Evolutionary conservation across 2,797 vertebrate genomes (phyloP).

Genomic region (Danio kyathit): DNA sequence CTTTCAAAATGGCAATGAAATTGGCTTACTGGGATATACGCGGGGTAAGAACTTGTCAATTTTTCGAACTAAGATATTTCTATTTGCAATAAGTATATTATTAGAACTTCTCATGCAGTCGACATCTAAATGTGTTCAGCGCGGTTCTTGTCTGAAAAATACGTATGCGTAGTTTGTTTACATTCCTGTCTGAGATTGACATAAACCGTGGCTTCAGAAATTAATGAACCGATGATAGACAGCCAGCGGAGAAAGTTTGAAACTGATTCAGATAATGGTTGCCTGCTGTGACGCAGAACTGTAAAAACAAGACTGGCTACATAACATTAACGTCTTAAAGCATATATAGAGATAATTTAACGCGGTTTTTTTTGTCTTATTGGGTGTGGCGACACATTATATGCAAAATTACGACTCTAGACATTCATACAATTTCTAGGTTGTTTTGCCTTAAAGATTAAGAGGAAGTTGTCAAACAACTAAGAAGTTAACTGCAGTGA

Average conservation of each 20-base stretch:
- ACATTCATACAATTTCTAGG: too few species aligned
- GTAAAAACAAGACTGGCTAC: too few species aligned
- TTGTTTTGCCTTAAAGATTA: too few species aligned
- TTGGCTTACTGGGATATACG: slow-evolving; percentile 91
- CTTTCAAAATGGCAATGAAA: slow-evolving; percentile 71
- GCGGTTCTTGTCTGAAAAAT: background rate
- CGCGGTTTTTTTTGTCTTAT: background rate
- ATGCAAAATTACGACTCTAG: too few species aligned
- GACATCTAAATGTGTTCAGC: background rate
- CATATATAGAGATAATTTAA: background rate
- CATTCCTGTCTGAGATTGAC: background rate
- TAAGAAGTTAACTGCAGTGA: too few species aligned
- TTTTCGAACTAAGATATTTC: background rate
- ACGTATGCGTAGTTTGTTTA: background rate
- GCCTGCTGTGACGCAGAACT: background rate
- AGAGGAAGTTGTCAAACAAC: too few species aligned
- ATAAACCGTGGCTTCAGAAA: background rate
- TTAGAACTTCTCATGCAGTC: background rate
- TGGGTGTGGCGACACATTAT: background rate
- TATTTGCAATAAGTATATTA: background rate
- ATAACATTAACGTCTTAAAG: too few species aligned
- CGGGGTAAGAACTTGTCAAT: slow-evolving; percentile 77
- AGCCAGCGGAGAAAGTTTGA: background rate
- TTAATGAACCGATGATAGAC: background rate
- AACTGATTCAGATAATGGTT: background rate